Percentiles rank a stretch among this genome's conserved stretches.
Evolutionary conservation across 2,888 invertebrate species (phyloP).

Genomic region (Drosophila melanosoma): DNA sequence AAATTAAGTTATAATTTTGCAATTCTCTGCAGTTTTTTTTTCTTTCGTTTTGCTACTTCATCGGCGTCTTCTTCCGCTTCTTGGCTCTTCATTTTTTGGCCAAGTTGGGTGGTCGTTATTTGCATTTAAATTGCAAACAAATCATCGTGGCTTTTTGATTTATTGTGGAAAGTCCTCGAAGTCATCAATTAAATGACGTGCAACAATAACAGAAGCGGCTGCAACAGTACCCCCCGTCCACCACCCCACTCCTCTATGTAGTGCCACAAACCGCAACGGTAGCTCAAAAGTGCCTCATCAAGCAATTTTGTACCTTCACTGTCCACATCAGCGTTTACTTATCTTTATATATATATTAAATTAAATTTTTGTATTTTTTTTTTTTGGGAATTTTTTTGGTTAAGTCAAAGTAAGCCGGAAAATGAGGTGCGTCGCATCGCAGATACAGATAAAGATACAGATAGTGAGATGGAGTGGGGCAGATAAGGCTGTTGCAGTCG

Average conservation of each 20-base stretch:
- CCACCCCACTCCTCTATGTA: not conserved
- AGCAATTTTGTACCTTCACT: not conserved
- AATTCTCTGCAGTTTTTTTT: conserved; percentile 22
- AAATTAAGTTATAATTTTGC: conserved; percentile 76
- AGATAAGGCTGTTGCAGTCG: conserved; percentile 36
- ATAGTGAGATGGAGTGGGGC: conserved; percentile 14
- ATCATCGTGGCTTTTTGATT: conserved; percentile 72
- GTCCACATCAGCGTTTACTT: conserved; percentile 31
- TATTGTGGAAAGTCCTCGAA: conserved; percentile 66
- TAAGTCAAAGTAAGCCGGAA: conserved; percentile 65
- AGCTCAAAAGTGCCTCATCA: conserved; percentile 47
- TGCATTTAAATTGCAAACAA: conserved; percentile 81
- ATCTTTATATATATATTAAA: conserved; percentile 26
- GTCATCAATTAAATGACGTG: conserved; percentile 69
- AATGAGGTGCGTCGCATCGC: conserved; percentile 67
- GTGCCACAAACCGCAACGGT: conserved; percentile 1
- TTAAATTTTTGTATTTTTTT: conserved; percentile 12
- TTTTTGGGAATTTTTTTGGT: conserved; percentile 6
- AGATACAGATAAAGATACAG: conserved; percentile 23
- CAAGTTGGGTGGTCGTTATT: conserved; percentile 71
- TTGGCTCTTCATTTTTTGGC: not conserved
- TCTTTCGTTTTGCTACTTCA: not conserved
- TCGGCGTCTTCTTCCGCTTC: not conserved
- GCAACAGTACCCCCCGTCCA: not conserved
- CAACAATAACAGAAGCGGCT: conserved; percentile 39